Evolutionary conservation across 2,113 vertebrate genomes (phyloP).

Genomic region (Notarius quadriscutis): DNA sequence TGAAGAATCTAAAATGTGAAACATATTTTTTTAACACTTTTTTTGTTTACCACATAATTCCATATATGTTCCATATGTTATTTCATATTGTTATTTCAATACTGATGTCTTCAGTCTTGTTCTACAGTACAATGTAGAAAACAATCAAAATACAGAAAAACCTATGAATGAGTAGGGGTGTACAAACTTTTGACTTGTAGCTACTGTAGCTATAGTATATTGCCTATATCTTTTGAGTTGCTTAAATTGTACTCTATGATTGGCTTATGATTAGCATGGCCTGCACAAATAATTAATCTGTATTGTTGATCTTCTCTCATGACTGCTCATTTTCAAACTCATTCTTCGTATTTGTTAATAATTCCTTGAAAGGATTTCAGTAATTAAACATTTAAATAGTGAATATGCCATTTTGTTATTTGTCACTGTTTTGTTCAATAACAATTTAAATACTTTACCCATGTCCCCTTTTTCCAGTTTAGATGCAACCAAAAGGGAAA

Average conservation of each 20-base stretch:
- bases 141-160: too few species aligned
- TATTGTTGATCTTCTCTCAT: not conserved
- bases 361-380: not conserved
- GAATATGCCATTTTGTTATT: not conserved
- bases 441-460: not conserved
- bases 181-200: too few species aligned
- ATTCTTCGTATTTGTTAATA: not conserved
- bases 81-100: too few species aligned
- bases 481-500: not conserved
- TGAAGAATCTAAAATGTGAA: too few species aligned
- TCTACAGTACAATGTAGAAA: too few species aligned
- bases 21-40: too few species aligned
- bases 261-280: not conserved
- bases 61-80: too few species aligned
- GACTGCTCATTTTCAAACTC: not conserved
- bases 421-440: not conserved
- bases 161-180: too few species aligned
- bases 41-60: too few species aligned
- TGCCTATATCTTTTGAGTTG: not conserved
- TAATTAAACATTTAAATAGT: not conserved
- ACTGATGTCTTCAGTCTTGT: too few species aligned
- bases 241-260: not conserved
- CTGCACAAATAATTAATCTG: not conserved
- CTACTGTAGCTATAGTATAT: not conserved
- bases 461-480: not conserved